Evolutionary conservation across 1,140 invertebrate genomes (phyloP).

Genomic region (Magallana angulata): DNA sequence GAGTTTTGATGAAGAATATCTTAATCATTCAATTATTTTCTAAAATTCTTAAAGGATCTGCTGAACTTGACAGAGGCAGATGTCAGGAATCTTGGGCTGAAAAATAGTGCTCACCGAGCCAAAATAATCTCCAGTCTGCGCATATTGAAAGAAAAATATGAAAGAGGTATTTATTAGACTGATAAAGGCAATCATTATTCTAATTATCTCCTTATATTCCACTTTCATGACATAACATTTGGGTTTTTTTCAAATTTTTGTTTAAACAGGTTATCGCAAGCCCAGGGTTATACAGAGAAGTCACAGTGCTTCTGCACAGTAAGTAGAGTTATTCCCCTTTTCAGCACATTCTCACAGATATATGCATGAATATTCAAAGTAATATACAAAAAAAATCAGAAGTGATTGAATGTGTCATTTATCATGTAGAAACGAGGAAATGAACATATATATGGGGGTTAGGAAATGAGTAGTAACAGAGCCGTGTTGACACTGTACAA

Average conservation of each 20-base stretch:
- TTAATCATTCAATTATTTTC: not conserved
- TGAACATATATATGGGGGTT: not conserved
- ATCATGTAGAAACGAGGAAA: not conserved
- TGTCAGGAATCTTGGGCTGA: conserved; percentile 83
- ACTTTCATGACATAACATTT: no score
- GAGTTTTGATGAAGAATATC: not conserved
- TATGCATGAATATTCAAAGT: not conserved
- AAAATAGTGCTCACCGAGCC: conserved; percentile 83
- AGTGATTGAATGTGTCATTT: not conserved
- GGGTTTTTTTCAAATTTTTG: not conserved
- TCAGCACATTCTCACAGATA: not conserved
- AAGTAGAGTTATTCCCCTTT: conserved; percentile 47
- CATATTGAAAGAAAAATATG: conserved; percentile 83
- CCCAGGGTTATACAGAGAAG: conserved; percentile 57
- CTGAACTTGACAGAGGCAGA: conserved; percentile 83
- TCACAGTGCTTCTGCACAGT: conserved; percentile 63
- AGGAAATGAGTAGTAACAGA: not conserved
- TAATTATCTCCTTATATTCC: not conserved
- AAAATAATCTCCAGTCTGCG: conserved; percentile 84
- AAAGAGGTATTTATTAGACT: conserved; percentile 66
- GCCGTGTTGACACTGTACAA: not conserved
- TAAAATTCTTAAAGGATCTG: conserved; percentile 79
- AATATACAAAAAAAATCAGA: not conserved
- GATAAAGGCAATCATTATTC: not conserved
- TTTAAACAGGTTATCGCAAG: conserved; percentile 55